Percentiles rank a stretch among this genome's conserved stretches.
Evolutionary conservation across 2,888 invertebrate genomes (phyloP).

Genomic region (Pemphredon lugubris): DNA sequence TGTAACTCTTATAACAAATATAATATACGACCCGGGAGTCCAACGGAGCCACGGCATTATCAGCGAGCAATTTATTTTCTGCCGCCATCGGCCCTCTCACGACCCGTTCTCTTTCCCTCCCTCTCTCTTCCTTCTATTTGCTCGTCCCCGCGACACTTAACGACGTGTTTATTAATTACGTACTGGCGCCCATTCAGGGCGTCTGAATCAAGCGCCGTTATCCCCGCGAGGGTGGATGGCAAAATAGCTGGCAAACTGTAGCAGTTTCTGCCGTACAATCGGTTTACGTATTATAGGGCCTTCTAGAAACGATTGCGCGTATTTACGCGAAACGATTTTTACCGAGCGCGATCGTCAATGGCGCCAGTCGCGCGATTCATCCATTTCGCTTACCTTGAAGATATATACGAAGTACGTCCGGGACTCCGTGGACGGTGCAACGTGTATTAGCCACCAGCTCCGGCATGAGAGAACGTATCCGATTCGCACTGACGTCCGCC

Average conservation of each 20-base stretch:
- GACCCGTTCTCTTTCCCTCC: slow-evolving; percentile 39
- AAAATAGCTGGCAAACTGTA: slow-evolving; percentile 22
- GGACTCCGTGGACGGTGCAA: slow-evolving; percentile 91
- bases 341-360: too few relatives aligned
- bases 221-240: slow-evolving; percentile 37
- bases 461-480: slow-evolving; percentile 87
- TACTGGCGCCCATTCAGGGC: slow-evolving; percentile 52
- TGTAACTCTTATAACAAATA: slow-evolving; percentile 72
- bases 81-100: slow-evolving; percentile 44
- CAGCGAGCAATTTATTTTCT: slow-evolving; percentile 65
- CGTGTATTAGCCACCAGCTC: slow-evolving; percentile 91
- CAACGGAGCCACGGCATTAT: slow-evolving; percentile 62
- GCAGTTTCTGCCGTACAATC: neutral
- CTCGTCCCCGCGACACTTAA: slow-evolving; percentile 46
- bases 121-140: slow-evolving; percentile 22
- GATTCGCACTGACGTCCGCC: slow-evolving; percentile 90
- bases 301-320: neutral
- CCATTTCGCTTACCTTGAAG: slow-evolving; percentile 90
- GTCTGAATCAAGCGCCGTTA: slow-evolving; percentile 37
- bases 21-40: slow-evolving; percentile 54
- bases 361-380: too few relatives aligned
- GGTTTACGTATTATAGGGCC: neutral
- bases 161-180: slow-evolving; percentile 66
- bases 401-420: slow-evolving; percentile 89
- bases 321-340: neutral